Conservation (phyloP, 2,797 vertebrate genomes). For the Amblyraja radiata region DNA sequence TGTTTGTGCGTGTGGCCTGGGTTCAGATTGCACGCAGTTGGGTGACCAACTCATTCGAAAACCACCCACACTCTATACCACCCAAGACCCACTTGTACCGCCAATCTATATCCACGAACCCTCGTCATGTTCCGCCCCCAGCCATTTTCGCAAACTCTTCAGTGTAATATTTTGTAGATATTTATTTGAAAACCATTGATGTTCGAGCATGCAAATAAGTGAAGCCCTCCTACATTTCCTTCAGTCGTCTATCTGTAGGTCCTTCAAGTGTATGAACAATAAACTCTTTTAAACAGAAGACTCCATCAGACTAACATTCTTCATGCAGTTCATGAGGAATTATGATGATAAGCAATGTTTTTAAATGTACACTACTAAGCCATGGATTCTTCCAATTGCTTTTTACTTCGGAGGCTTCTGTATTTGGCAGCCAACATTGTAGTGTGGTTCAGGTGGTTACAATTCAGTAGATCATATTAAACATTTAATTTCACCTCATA, state of each 20-base stretch:
- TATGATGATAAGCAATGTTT: not conserved
- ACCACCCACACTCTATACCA: not conserved
- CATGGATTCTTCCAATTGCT: not conserved
- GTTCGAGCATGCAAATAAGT: not conserved
- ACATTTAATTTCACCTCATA: not conserved
- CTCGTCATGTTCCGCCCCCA: no score
- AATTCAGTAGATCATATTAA: not conserved
- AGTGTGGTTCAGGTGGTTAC: not conserved
- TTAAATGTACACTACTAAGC: not conserved
- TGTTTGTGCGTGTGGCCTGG: no score
- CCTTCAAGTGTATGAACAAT: not conserved
- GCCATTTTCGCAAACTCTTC: not conserved
- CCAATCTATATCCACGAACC: no score
- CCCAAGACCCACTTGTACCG: no score
- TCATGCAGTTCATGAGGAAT: not conserved
- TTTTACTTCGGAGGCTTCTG: not conserved
- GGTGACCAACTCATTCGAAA: not conserved
- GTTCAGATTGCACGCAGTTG: not conserved
- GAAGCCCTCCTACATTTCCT: not conserved
- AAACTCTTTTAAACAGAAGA: not conserved
- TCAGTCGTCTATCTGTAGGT: not conserved
- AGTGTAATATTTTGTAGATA: not conserved
- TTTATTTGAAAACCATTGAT: not conserved
- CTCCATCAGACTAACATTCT: not conserved
- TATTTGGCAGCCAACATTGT: not conserved